Evolutionary conservation across 2,888 invertebrate genomes (phyloP).

Genomic region (Deroplatys truncata): DNA sequence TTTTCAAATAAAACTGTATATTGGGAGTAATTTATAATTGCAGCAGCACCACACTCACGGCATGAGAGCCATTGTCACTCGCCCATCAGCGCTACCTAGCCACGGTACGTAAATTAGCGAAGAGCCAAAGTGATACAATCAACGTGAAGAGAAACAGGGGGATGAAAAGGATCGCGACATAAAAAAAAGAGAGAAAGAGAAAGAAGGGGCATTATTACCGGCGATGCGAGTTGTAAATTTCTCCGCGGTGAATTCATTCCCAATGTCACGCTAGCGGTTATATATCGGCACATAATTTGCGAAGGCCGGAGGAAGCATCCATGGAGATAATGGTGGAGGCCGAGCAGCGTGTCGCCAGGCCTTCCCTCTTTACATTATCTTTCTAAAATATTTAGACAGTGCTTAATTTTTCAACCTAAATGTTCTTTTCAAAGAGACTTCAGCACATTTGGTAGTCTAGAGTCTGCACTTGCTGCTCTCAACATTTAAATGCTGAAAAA

Average conservation of each 20-base stretch:
- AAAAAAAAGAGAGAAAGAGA: not conserved
- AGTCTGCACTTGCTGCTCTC: too few species aligned
- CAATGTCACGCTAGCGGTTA: constrained; percentile 13
- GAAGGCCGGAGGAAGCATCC: not conserved
- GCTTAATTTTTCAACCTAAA: not conserved
- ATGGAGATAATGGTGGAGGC: not conserved
- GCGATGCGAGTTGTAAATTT: constrained; percentile 10
- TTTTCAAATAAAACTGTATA: constrained; percentile 14
- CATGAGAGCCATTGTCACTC: not conserved
- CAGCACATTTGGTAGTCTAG: not conserved
- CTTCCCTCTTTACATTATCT: not conserved
- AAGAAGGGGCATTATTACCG: not conserved
- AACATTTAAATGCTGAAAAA: too few species aligned
- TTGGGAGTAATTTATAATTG: constrained; percentile 14
- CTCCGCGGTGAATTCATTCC: constrained; percentile 17
- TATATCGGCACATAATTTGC: constrained; percentile 19
- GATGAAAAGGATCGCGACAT: not conserved
- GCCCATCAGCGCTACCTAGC: not conserved
- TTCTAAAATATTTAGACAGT: not conserved
- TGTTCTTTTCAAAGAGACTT: not conserved
- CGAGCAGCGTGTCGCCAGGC: not conserved
- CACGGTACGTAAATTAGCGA: constrained; percentile 1
- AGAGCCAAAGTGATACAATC: constrained; percentile 6
- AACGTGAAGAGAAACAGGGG: not conserved
- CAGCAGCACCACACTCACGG: not conserved